Base-by-base conservation (phyloP, 37 sponge, comb jelly and placozoan species). In the Chondrilla cf. caribensis region DNA sequence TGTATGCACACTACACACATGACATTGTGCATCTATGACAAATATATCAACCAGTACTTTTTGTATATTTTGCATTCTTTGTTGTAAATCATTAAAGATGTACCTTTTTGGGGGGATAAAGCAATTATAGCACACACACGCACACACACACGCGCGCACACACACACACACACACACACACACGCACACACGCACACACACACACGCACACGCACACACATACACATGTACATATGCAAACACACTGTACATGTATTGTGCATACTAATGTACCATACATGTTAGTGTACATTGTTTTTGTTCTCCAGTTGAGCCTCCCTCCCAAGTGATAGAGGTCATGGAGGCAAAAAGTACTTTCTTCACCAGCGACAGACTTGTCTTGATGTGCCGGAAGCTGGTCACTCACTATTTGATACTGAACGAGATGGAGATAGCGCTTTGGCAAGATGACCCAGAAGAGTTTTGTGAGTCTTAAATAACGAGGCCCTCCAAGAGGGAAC, bases 391-490 rank as follows among this genome's bases (percentile, higher is more conserved):
- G 42, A 70, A 70, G 67, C 77, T 90, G 19, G 84, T 90, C 21
- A 87, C 87, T 18, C 82, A 86, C 41, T 90, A 72, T 40, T 24
- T 90, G 44, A 17, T 86, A 6, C 84, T 90, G 7, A 40, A 79
- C 1, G 67, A 71, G 25, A 81, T 82, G 60, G 92, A 91, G 72
- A 51, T 91, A 35, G 29, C 64, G 42, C 1, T 37, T 0, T 87
- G 83, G 88, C 58, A 91, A 3, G 76, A 78, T 26, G 79, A 78
- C 43, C 80, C 92, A 2, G 92, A 91, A 33, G 92, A 91, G n/a
- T 91, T 87, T 78, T 73, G 85, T 87, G 81, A 54, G 87, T 87
- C n/a, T 0, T 3, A 37, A 47, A 22, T 6, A 7, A n/a, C n/a
- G n/a, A n/a, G n/a, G n/a, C n/a, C n/a, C n/a, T n/a, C n/a, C n/a